Evolutionary conservation across 2,797 vertebrate genomes (phyloP).

Genomic region (Hippoglossus hippoglossus): DNA sequence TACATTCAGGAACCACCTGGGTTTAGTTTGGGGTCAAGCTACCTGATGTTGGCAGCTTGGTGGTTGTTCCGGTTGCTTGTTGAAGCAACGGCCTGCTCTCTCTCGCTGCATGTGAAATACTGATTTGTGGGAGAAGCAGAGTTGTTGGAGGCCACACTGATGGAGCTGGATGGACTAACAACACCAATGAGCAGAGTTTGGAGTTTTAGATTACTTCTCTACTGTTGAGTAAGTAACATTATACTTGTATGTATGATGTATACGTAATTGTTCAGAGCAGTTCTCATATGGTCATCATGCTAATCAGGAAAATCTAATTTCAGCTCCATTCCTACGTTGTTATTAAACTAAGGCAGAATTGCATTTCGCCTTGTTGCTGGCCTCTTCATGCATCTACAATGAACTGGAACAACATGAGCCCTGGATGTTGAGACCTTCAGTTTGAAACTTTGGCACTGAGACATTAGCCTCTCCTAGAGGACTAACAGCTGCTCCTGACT

Average conservation of each 20-base stretch:
- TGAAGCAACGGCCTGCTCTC: neutral
- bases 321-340: neutral
- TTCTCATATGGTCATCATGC: constrained; percentile 16
- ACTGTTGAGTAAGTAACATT: neutral
- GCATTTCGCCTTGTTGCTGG: constrained; percentile 15
- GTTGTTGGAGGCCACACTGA: neutral
- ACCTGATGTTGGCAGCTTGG: too few species aligned
- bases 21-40: neutral
- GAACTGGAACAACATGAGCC: constrained; percentile 21
- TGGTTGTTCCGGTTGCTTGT: neutral
- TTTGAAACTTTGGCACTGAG: constrained; percentile 17
- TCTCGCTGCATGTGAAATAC: neutral
- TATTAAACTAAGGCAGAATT: constrained; percentile 11
- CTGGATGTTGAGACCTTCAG: constrained; percentile 26
- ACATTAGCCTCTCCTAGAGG: constrained; percentile 31
- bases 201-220: neutral
- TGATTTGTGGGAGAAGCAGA: neutral
- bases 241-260: neutral
- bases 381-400: constrained; percentile 30
- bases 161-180: neutral
- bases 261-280: neutral
- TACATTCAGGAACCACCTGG: neutral
- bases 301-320: constrained; percentile 32
- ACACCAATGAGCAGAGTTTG: neutral
- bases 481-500: constrained; percentile 62